These are phyloP conservation scores for Pantherophis guttatus DNA, from an alignment of 2,113 vertebrate species.

Conservation along the genomic window DNA sequence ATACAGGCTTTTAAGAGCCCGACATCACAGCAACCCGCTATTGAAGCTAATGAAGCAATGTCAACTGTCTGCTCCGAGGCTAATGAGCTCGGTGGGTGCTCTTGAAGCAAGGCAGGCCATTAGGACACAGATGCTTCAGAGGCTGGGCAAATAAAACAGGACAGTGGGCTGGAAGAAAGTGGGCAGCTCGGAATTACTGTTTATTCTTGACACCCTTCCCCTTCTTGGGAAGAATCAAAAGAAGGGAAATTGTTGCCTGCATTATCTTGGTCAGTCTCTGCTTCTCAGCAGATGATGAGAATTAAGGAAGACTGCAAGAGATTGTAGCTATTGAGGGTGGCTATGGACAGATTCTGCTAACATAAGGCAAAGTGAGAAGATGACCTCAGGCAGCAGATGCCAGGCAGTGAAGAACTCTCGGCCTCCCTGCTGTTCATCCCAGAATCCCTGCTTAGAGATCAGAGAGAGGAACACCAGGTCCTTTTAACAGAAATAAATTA, in stretches of 20 bases:
- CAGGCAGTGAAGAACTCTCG: neutral
- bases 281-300: neutral
- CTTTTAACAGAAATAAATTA: neutral
- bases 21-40: slow-evolving; percentile 9
- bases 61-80: neutral
- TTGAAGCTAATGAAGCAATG: slow-evolving; percentile 27
- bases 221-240: neutral
- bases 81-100: slow-evolving; percentile 12
- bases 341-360: neutral
- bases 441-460: neutral
- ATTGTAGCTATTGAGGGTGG: neutral
- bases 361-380: neutral
- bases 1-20: neutral
- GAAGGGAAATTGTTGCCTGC: neutral
- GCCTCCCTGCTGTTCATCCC: neutral
- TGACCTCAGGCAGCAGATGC: neutral
- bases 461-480: neutral
- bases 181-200: neutral
- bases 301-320: neutral
- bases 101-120: neutral
- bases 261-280: neutral
- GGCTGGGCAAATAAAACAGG: neutral
- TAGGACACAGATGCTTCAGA: neutral
- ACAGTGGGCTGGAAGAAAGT: neutral
- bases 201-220: neutral